phyloP scores from a whole-genome alignment of 2,888 invertebrate species.

The Dendrolimus pini region DNA sequence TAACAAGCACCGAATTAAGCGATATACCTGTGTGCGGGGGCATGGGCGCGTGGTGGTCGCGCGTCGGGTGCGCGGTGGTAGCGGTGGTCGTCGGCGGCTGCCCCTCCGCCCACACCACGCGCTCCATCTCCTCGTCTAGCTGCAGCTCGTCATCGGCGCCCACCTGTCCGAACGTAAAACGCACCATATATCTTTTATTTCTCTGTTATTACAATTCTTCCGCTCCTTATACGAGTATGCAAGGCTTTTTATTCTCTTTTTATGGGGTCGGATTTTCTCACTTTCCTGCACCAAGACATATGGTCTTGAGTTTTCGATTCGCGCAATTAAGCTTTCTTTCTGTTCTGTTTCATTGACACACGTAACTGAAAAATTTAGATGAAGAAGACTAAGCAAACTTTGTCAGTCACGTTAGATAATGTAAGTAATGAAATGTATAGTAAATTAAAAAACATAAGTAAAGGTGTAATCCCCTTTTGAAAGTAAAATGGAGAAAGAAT shows the following conservation, averaged over 20 bases:
- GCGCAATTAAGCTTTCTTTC: constrained; percentile 5
- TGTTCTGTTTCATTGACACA: background rate
- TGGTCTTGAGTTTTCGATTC: constrained; percentile 8
- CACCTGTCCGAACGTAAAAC: constrained; percentile 22
- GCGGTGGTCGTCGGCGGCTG: constrained; percentile 53
- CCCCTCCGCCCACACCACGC: constrained; percentile 85
- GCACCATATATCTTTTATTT: background rate
- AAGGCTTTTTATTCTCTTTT: background rate
- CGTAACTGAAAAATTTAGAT: too few relatives aligned
- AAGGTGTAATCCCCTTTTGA: too few relatives aligned
- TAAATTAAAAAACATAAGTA: too few relatives aligned
- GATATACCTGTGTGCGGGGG: constrained; percentile 10
- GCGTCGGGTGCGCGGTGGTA: constrained; percentile 44
- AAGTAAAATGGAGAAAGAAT: too few relatives aligned
- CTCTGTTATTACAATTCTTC: background rate
- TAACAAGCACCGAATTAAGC: too few relatives aligned
- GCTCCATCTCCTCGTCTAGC: constrained; percentile 92
- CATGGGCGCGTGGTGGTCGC: constrained; percentile 32
- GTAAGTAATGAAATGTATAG: too few relatives aligned
- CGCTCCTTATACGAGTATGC: background rate
- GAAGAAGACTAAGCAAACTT: too few relatives aligned
- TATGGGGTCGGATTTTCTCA: constrained; percentile 9
- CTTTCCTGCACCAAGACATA: too few relatives aligned
- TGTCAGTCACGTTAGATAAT: too few relatives aligned
- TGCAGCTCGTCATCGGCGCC: constrained; percentile 78